Percentiles rank a stretch among this genome's conserved stretches.
Conservation (phyloP, 1,140 invertebrate genomes). For the Meteorus sp. region DNA sequence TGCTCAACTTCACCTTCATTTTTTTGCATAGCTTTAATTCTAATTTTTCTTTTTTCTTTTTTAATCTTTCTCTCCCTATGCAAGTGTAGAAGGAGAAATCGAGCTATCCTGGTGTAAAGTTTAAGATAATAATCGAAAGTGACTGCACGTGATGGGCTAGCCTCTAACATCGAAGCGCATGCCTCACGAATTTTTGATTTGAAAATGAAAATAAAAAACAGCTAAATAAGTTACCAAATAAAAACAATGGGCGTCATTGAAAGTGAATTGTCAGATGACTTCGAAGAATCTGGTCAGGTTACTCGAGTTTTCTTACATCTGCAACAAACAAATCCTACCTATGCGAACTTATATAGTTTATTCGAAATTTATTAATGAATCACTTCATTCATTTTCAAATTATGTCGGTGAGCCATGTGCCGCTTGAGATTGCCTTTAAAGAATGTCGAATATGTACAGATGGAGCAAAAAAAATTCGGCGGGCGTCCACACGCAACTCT, state of each 20-base stretch:
- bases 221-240: conserved; percentile 11
- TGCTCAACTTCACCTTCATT: no score
- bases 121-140: conserved; percentile 17
- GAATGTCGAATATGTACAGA: conserved; percentile 60
- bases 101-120: conserved; percentile 8
- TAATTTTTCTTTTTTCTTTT: no score
- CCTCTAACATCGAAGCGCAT: conserved; percentile 46
- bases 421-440: conserved; percentile 62
- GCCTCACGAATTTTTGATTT: conserved; percentile 35
- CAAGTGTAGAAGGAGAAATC: background rate
- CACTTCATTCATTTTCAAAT: conserved; percentile 26
- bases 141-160: conserved; percentile 31
- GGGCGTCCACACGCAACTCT: conserved; percentile 59
- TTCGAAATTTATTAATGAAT: conserved; percentile 6
- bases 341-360: no score
- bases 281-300: no score
- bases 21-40: no score
- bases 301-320: no score
- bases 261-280: no score
- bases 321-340: no score
- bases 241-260: no score
- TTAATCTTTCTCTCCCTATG: background rate
- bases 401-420: conserved; percentile 52
- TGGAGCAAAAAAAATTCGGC: conserved; percentile 44
- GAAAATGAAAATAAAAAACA: conserved; percentile 11